Base-by-base conservation (phyloP, 2,113 vertebrate genomes). In the Lycaon pictus region DNA sequence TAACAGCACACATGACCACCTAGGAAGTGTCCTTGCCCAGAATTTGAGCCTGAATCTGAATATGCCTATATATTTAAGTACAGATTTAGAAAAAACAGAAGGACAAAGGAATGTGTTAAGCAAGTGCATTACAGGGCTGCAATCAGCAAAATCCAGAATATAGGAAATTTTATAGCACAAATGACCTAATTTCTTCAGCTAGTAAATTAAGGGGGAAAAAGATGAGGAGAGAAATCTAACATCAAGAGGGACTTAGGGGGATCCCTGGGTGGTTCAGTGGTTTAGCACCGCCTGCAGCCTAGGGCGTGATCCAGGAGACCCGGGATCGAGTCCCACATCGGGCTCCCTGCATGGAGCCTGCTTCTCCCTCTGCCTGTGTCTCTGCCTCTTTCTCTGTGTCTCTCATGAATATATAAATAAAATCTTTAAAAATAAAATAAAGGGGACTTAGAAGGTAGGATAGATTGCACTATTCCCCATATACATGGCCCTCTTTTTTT, bases 71-170 rank as follows among this genome's bases (percentile, higher is more conserved):
- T 74, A 76, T 94, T 92, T 92, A 93, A 92, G 51, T 72, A 60
- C 5, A 83, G 51, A 11, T 92, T 96, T 65, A 76, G 43, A 81
- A 94, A 58, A 96, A 76, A 25, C 29, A 84, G 60, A 81, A 8
- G 10, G 3, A 65, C 25, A 88, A 48, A 84, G 5, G 37, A 85
- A 87, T 7, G 58, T 17, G 51, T 58, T 89, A 95, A 88, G 60
- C 11, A 83, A 91, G 69, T 25, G 69, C 11, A 58, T 32, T 32
- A 35, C 11, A 67, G 19, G 43, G 37, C 63, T 80, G 32, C 23
- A 77, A 29, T 63, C 17, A 93, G 58, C 37, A 81, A 95, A 94
- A 93, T 83, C 20, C 22, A 80, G 83, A 96, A 93, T 37, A 51
- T 0, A 89, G 23, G 55, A 93, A 69, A 79, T 87, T 79, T 58